Evolutionary conservation across 2,113 vertebrate species (phyloP).

Genomic region (Hippocampus barbouri): DNA sequence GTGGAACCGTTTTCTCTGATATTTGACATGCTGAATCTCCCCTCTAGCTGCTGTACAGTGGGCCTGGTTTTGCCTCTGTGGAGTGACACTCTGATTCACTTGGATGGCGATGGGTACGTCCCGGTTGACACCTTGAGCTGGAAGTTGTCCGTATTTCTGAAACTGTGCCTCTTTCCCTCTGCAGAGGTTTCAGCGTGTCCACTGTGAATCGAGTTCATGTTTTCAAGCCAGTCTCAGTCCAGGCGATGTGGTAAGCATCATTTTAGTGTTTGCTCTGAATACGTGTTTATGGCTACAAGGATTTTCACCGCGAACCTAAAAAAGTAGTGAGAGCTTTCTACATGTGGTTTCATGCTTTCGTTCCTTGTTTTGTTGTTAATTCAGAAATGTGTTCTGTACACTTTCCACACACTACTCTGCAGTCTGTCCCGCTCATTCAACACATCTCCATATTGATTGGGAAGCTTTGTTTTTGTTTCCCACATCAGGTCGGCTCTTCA

Average conservation of each 20-base stretch:
- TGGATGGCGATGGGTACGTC: constrained; percentile 96
- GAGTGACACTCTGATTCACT: constrained; percentile 96
- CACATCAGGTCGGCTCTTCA: constrained; percentile 87
- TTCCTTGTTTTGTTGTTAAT: constrained; percentile 10
- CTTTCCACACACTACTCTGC: neutral
- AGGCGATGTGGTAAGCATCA: constrained; percentile 93
- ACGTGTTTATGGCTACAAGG: neutral
- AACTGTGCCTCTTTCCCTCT: neutral
- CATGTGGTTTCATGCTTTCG: constrained; percentile 16
- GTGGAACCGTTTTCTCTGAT: neutral
- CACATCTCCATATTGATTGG: neutral
- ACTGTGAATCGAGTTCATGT: constrained; percentile 93
- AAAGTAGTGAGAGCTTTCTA: neutral
- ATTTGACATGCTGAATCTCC: constrained; percentile 35
- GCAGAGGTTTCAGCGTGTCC: constrained; percentile 91
- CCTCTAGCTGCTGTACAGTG: constrained; percentile 83
- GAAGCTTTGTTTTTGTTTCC: neutral
- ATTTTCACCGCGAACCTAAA: neutral
- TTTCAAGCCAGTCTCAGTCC: constrained; percentile 97
- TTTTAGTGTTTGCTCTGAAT: neutral
- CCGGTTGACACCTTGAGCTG: constrained; percentile 35
- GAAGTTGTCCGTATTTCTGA: neutral
- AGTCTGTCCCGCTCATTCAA: neutral
- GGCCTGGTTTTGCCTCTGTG: constrained; percentile 95
- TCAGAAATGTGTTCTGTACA: neutral